Evolutionary conservation across 2,888 invertebrate species (phyloP), one percentile per base, ranked within the genome.

Genomic region (Polymixis flavicincta): DNA sequence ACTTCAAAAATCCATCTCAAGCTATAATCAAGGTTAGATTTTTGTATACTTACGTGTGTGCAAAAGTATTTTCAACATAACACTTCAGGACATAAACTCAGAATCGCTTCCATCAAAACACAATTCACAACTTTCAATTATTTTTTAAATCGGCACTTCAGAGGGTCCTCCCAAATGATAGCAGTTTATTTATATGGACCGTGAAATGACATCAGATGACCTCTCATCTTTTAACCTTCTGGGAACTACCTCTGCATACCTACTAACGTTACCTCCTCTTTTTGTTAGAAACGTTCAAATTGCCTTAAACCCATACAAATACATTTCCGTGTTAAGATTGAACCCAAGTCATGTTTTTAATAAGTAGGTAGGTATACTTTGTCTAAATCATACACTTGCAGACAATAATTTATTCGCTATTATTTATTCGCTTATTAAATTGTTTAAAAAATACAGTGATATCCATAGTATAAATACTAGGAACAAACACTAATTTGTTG

Each of bases 141-240:
- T 80, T 63, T 45, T 80, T 73, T 73, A 57, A 80, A 57, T 73
- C 19, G 73, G 17, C 63, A 73, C 73, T 72, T 73, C 14, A n/a
- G 22, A 80, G 48, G 80, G 50, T 72, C 80, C 32, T 80, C 25
- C 14, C 50, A 71, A 80, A 76, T 63, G 63, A 57, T 50, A 32
- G 50, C 32, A 73, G 42, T 76, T 76, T 57, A 63, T 77, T 63
- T 80, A 63, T 73, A 80, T 72, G 80, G 50, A 57, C 50, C 76
- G 73, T 80, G 55, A 72, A 77, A 77, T 57, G 55, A 32, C 42
- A 72, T 19, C 25, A 55, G 28, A 71, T 14, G 28, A 63, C 63
- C 63, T 72, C n/a, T 72, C 32, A 25, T 57, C 5, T 72, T 42
- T 63, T 25, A 52, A 28, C n/a, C n/a, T 48, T 76, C 14, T 60